phyloP scores from a whole-genome alignment of 2,113 vertebrate genomes.

The Papio anubis region DNA sequence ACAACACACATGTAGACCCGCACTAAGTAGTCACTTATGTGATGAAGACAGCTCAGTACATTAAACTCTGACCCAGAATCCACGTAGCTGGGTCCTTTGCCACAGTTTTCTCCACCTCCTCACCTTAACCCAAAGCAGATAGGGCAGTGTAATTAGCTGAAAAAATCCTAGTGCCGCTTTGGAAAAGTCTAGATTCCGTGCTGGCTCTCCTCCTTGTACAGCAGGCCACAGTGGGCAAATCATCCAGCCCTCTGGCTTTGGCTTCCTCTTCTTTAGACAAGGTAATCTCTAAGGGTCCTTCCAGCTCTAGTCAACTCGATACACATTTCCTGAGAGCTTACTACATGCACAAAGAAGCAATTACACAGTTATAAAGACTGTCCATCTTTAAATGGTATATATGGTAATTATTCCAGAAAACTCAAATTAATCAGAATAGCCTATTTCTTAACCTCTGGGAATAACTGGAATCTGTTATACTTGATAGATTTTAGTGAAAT shows the following conservation, averaged over 20 bases:
- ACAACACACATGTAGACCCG: too few relatives aligned
- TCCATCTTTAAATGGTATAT: neutral
- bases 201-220: neutral
- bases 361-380: neutral
- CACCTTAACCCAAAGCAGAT: neutral
- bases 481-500: neutral
- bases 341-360: neutral
- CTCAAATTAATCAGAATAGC: neutral
- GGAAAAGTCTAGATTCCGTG: neutral
- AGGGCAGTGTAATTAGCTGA: neutral
- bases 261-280: neutral
- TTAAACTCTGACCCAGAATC: neutral
- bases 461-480: neutral
- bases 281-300: neutral
- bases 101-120: neutral
- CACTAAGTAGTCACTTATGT: too few relatives aligned
- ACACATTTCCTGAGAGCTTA: neutral
- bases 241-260: accelerated
- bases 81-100: neutral
- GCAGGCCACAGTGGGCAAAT: accelerated
- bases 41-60: neutral
- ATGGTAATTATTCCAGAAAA: slow-evolving; percentile 1
- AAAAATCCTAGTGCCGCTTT: neutral
- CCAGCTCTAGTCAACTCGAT: neutral
- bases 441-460: neutral